These are phyloP conservation scores for Spatulosminthurus flaviceps DNA, from an alignment of 2,888 invertebrate species.

Conservation along the genomic window DNA sequence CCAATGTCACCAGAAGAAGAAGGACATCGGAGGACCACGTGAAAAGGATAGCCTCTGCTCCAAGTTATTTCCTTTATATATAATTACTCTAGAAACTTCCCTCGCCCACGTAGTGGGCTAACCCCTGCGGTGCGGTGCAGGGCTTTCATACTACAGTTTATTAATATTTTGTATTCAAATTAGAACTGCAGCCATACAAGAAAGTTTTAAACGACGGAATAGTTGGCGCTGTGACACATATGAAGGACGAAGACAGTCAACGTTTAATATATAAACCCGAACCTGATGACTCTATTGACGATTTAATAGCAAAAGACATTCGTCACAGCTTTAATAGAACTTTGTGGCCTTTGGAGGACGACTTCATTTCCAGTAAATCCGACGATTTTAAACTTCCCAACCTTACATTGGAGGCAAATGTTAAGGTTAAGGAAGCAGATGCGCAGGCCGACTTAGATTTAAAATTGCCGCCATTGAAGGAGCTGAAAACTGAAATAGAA, in stretches of 20 bases:
- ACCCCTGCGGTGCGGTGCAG: too few species aligned
- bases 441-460: not conserved
- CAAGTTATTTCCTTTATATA: too few species aligned
- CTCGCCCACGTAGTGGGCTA: too few species aligned
- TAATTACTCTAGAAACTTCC: too few species aligned
- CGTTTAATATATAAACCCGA: conserved; percentile 6
- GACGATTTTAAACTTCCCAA: too few species aligned
- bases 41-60: not conserved
- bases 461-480: not conserved
- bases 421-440: too few species aligned
- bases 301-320: conserved; percentile 13
- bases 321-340: not conserved
- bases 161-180: not conserved
- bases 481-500: too few species aligned
- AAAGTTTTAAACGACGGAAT: conserved; percentile 32
- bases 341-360: not conserved
- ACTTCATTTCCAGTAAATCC: too few species aligned
- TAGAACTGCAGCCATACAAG: conserved; percentile 5
- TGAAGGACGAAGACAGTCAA: conserved; percentile 13
- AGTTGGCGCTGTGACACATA: conserved; percentile 20
- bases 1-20: not conserved
- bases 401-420: too few species aligned
- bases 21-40: not conserved
- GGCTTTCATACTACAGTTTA: too few species aligned
- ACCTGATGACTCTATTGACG: conserved; percentile 2